These are phyloP conservation scores for Digitonthophagus gazella DNA, from an alignment of 2,888 invertebrate genomes.

Conservation along the genomic window DNA sequence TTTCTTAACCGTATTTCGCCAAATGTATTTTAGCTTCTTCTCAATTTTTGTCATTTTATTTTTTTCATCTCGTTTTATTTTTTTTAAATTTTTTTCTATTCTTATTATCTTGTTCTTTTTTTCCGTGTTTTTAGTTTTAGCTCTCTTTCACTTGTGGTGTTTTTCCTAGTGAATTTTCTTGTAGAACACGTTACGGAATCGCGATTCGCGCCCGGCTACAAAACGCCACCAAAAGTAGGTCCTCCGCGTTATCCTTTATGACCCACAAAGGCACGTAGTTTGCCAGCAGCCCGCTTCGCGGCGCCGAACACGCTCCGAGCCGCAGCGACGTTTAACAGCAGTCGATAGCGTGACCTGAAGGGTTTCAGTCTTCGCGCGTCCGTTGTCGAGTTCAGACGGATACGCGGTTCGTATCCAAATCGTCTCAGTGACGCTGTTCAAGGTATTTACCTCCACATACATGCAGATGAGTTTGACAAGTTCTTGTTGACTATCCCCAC, in stretches of 20 bases:
- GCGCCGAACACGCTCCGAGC: not conserved
- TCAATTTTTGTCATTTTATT: not conserved
- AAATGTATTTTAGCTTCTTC: not conserved
- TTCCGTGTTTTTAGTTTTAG: too few relatives aligned
- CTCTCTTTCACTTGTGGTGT: too few relatives aligned
- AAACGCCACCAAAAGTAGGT: not conserved
- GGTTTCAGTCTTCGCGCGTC: not conserved
- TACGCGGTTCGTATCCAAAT: not conserved
- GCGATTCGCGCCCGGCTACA: not conserved
- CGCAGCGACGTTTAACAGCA: not conserved
- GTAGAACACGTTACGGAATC: not conserved
- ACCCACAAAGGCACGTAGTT: not conserved
- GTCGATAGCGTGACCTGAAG: not conserved
- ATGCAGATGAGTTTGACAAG: not conserved
- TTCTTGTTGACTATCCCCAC: not conserved
- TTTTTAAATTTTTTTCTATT: not conserved
- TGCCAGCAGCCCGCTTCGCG: not conserved
- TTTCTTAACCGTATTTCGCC: not conserved
- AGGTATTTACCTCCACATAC: too few relatives aligned
- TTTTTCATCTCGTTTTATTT: not conserved
- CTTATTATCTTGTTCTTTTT: not conserved
- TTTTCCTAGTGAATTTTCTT: too few relatives aligned
- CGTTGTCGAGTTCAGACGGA: not conserved
- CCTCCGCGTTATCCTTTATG: not conserved
- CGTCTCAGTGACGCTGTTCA: too few relatives aligned